These are phyloP conservation scores for Diphyllodes magnificus DNA, from an alignment of 2,113 vertebrate species.

Conservation along the genomic window DNA sequence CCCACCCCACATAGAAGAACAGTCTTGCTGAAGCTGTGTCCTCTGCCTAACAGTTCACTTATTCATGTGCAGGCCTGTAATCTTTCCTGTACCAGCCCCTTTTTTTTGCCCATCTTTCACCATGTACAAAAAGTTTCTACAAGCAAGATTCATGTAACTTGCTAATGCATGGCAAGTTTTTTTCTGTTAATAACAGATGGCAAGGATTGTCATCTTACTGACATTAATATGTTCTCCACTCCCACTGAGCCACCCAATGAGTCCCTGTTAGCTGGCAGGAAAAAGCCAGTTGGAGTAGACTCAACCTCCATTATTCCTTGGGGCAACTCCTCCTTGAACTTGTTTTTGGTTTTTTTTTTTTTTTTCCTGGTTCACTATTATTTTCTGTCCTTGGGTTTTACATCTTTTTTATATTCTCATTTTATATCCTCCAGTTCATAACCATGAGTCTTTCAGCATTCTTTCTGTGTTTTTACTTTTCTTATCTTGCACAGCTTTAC, in stretches of 20 bases:
- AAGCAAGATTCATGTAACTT: not conserved
- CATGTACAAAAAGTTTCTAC: not conserved
- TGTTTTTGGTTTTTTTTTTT: not conserved
- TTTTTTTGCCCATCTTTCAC: not conserved
- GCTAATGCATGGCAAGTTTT: not conserved
- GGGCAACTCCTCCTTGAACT: not conserved
- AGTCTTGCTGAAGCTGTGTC: not conserved
- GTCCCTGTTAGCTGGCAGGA: not conserved
- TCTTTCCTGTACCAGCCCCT: not conserved
- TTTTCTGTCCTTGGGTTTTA: not conserved
- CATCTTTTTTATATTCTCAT: not conserved
- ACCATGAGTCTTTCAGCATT: not conserved
- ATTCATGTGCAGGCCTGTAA: not conserved
- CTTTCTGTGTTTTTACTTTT: not conserved
- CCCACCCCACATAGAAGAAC: not conserved
- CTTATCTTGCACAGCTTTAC: not conserved
- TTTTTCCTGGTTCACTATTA: not conserved
- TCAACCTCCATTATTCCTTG: not conserved
- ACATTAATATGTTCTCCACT: not conserved
- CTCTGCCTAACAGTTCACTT: not conserved
- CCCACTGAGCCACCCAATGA: not conserved
- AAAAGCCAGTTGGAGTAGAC: not conserved
- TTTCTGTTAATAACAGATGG: not conserved
- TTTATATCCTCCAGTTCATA: not conserved
- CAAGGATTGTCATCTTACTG: not conserved